A percentile compares a stretch with the other conserved stretches of the same genome.
phyloP scores from a whole-genome alignment of 2,113 vertebrate species.

The Tetraodon nigroviridis region DNA sequence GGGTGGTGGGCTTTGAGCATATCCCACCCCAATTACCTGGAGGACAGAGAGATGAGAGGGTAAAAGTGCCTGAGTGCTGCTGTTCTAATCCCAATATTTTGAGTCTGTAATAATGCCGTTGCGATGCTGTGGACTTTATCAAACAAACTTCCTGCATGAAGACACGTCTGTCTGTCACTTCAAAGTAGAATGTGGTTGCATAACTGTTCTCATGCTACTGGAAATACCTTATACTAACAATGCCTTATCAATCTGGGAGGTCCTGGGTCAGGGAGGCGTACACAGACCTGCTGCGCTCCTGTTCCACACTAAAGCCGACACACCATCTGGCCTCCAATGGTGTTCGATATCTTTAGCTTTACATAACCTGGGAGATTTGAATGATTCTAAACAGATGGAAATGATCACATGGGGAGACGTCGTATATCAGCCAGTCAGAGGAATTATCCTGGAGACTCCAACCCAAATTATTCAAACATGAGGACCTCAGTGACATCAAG shows the following conservation, averaged over 20 bases:
- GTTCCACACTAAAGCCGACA: slow-evolving; percentile 28
- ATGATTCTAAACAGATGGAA: slow-evolving; percentile 55
- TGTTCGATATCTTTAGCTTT: slow-evolving; percentile 9
- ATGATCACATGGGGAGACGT: slow-evolving; percentile 43
- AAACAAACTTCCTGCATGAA: not conserved
- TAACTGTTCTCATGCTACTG: slow-evolving; percentile 32
- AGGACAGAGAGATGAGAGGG: slow-evolving; percentile 14
- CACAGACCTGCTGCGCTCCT: slow-evolving; percentile 6
- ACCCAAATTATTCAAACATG: no score
- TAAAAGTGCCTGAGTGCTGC: not conserved
- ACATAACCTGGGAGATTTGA: slow-evolving; percentile 32
- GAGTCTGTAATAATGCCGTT: no score
- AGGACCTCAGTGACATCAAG: not conserved
- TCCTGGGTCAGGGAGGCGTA: not conserved
- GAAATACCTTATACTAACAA: slow-evolving; percentile 42
- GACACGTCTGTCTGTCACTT: slow-evolving; percentile 4
- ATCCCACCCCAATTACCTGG: slow-evolving; percentile 78
- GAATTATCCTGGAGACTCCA: no score
- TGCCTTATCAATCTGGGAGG: slow-evolving; percentile 20
- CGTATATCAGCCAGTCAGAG: not conserved
- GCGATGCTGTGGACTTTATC: not conserved
- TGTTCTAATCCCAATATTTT: not conserved
- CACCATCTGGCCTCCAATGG: slow-evolving; percentile 3
- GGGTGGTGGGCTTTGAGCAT: slow-evolving; percentile 63
- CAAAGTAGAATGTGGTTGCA: slow-evolving; percentile 17